phyloP scores from a whole-genome alignment of 2,888 invertebrate genomes.

The Dasypogon diadema region DNA sequence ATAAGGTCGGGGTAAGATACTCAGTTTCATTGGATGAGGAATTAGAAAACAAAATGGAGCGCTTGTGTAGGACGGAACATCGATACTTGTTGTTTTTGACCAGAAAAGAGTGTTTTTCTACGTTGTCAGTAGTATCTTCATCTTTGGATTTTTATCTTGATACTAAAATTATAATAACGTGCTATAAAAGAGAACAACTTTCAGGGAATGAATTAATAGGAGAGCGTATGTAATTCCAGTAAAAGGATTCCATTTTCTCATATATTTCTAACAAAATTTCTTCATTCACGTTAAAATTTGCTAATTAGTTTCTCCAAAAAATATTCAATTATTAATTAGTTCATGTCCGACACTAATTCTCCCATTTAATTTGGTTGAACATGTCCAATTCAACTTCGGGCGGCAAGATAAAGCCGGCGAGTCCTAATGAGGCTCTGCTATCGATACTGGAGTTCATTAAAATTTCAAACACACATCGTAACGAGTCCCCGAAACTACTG shows the following conservation, averaged over 20 bases:
- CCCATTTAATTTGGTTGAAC: neutral
- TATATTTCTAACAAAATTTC: too few relatives aligned
- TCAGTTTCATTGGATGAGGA: slow-evolving; percentile 41
- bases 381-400: neutral
- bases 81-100: neutral
- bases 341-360: neutral
- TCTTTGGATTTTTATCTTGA: too few relatives aligned
- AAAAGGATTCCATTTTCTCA: too few relatives aligned
- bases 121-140: too few relatives aligned
- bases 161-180: too few relatives aligned
- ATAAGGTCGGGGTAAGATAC: slow-evolving; percentile 43
- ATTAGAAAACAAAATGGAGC: slow-evolving; percentile 36
- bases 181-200: too few relatives aligned
- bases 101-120: too few relatives aligned
- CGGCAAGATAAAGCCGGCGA: slow-evolving; percentile 20
- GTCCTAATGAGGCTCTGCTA: neutral
- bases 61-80: slow-evolving; percentile 25
- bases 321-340: slow-evolving; percentile 8
- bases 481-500: slow-evolving; percentile 44
- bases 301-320: too few relatives aligned
- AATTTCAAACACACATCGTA: slow-evolving; percentile 59
- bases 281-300: too few relatives aligned
- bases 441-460: slow-evolving; percentile 58
- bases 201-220: too few relatives aligned
- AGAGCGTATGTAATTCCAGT: too few relatives aligned